These are phyloP conservation scores for Elaphurus davidianus DNA, from an alignment of 2,113 vertebrate species.

Conservation along the genomic window DNA sequence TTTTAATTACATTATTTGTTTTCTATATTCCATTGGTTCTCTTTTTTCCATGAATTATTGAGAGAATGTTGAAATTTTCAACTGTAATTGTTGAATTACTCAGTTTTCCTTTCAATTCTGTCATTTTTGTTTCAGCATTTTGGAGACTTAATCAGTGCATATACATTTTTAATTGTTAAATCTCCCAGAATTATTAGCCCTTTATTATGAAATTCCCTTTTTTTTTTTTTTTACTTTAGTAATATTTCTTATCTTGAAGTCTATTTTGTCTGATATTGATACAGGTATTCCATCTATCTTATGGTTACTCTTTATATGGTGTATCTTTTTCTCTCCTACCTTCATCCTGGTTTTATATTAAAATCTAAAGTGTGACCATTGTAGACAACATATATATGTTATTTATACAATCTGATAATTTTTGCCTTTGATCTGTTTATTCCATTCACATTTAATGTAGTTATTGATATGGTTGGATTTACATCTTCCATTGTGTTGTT, in stretches of 20 bases:
- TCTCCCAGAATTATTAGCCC: neutral
- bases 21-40: neutral
- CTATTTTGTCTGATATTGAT: neutral
- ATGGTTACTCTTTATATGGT: neutral
- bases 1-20: neutral
- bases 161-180: neutral
- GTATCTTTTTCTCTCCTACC: neutral
- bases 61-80: neutral
- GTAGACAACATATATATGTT: neutral
- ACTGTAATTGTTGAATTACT: neutral
- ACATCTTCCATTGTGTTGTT: neutral
- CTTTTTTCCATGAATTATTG: conserved; percentile 5
- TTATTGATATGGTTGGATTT: neutral
- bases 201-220: neutral
- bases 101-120: neutral
- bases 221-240: neutral
- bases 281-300: neutral
- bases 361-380: neutral
- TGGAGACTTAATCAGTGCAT: neutral
- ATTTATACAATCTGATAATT: neutral
- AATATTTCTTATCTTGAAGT: neutral
- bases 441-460: neutral
- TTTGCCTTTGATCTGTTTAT: neutral
- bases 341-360: conserved; percentile 3
- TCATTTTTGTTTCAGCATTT: neutral